Base-by-base conservation (phyloP, 2,888 invertebrate species). In the Hyalella azteca region DNA sequence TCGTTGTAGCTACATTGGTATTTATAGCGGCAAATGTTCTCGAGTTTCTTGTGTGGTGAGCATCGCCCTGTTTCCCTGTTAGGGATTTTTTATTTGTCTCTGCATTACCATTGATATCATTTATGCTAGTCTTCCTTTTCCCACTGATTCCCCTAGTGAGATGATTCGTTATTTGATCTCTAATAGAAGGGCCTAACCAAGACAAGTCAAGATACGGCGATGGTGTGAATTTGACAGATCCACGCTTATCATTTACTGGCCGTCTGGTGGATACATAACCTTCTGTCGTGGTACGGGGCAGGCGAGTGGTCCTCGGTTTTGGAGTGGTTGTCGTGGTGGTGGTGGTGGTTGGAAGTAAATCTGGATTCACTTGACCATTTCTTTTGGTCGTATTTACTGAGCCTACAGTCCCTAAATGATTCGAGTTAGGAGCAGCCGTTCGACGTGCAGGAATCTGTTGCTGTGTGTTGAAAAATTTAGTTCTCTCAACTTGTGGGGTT, bases 171-270 rank as follows among this genome's bases (percentile, higher is more conserved):
- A 66, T 66, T 15, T 22, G 36, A 75, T 75, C 26, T 39, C 75
- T 75, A 7, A 75, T 45, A 22, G 40, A 26, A 32, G 75, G 36
- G 36, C 75, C 75, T 3, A 75, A 13, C 75, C 75, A 75, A 0
- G 75, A 75, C 4, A 75, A 45, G 45, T 75, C 75, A 13, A 75
- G 41, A 19, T 75, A 75, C 5, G 75, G 75, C 13, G 75, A 75
- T 1, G 75, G 75, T 9, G 40, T 41, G 36, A 75, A 75, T 22
- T 75, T 75, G 2, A 45, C 36, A 7, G 40, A 45, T 2, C 75
- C 75, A 0, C 75, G 40, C 29, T 75, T 75, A 7, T 39, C 26
- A 45, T 75, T 75, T 1, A 75, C 75, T 22, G 75, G 75, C 22
- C 75, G 22, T 45, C 41, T n/a, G 22, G 75, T 75, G 3, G 75